Percentiles rank a stretch among this genome's conserved stretches.
These are phyloP conservation scores for Laterallus jamaicensis DNA, from an alignment of 2,113 vertebrate genomes.

Conservation along the genomic window DNA sequence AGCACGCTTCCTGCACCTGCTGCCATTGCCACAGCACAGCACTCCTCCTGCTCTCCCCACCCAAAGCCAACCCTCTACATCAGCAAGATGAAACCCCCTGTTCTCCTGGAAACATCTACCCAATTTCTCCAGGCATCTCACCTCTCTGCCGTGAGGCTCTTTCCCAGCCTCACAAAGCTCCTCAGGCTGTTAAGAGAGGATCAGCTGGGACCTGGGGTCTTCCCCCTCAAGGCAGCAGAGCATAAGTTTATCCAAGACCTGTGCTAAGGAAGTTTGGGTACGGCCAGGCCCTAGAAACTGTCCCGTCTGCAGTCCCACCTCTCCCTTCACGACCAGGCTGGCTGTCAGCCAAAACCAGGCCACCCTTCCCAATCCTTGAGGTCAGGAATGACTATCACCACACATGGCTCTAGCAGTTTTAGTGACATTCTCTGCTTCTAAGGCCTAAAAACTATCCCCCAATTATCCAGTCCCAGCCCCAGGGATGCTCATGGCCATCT, in stretches of 20 bases:
- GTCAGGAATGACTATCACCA: background rate
- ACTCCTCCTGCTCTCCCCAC: background rate
- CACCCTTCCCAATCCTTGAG: background rate
- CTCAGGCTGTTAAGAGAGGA: background rate
- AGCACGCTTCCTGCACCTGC: background rate
- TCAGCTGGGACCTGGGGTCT: background rate
- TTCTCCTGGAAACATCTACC: background rate
- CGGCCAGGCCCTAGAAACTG: background rate
- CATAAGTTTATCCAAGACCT: background rate
- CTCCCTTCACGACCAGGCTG: background rate
- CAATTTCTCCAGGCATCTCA: background rate
- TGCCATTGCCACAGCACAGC: rapidly evolving
- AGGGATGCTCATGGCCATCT: background rate
- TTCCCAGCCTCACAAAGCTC: background rate
- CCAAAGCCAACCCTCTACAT: background rate
- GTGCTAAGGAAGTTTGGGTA: background rate
- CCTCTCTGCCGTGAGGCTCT: background rate
- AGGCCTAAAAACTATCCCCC: background rate
- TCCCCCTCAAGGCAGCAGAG: background rate
- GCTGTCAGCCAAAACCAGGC: background rate
- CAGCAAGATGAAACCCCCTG: background rate
- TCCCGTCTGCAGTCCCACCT: background rate
- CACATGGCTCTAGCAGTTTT: background rate
- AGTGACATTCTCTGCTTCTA: background rate
- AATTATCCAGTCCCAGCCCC: background rate